phyloP scores from a whole-genome alignment of 2,888 invertebrate genomes.

The Epistrophella euchroma region DNA sequence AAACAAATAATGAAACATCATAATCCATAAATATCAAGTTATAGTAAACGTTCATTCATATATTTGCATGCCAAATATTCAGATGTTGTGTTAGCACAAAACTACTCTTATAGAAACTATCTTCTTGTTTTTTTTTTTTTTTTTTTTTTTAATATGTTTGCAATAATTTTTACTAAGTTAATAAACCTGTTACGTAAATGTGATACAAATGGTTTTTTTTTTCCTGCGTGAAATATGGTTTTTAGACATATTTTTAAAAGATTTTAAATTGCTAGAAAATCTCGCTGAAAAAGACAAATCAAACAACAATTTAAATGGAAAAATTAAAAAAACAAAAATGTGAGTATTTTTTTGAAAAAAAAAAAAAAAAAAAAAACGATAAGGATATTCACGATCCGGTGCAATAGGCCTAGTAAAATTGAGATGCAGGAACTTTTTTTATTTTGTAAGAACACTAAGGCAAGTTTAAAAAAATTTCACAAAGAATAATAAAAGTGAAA shows the following conservation, averaged over 20 bases:
- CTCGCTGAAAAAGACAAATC: neutral
- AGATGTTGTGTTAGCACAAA: conserved; percentile 71
- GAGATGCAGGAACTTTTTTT: too few species aligned
- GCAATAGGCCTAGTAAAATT: too few species aligned
- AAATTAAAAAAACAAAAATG: neutral
- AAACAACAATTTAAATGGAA: neutral
- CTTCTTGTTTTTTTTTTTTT: conserved; percentile 19
- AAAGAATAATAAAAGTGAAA: too few species aligned
- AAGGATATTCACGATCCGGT: too few species aligned
- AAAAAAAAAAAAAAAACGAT: too few species aligned
- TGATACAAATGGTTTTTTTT: conserved; percentile 29
- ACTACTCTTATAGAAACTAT: conserved; percentile 52
- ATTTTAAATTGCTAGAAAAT: neutral
- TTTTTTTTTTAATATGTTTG: conserved; percentile 36
- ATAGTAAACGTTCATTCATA: conserved; percentile 52
- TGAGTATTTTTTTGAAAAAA: neutral
- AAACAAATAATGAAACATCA: conserved; percentile 18
- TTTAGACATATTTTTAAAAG: too few species aligned
- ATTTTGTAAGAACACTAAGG: too few species aligned
- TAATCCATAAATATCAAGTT: conserved; percentile 24
- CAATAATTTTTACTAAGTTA: conserved; percentile 65
- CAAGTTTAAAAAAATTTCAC: too few species aligned
- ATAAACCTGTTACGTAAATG: conserved; percentile 70
- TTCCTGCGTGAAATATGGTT: too few species aligned
- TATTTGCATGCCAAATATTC: conserved; percentile 65